Evolutionary conservation across 1,140 invertebrate genomes (phyloP).

Genomic region (Idris sp.): DNA sequence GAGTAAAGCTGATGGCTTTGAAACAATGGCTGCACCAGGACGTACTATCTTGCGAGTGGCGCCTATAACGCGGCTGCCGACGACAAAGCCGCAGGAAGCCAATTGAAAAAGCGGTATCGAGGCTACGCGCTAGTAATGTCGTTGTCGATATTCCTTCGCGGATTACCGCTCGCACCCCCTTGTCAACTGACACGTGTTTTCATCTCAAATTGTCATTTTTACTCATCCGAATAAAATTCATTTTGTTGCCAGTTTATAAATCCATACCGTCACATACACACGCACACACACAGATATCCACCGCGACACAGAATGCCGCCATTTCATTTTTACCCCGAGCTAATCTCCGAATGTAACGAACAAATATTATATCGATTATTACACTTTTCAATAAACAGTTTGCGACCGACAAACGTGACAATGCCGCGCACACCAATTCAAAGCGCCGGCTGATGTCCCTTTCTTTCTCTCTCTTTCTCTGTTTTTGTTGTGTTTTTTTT

Average conservation of each 20-base stretch:
- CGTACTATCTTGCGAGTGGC: conserved; percentile 56
- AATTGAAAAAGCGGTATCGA: conserved; percentile 65
- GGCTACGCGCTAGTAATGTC: conserved; percentile 55
- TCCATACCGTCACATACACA: too few species aligned
- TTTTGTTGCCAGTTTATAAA: conserved; percentile 45
- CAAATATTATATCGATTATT: conserved; percentile 56
- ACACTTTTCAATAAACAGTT: conserved; percentile 41
- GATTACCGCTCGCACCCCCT: conserved; percentile 41
- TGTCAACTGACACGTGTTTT: conserved; percentile 50
- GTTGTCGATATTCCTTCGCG: conserved; percentile 54
- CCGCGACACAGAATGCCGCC: too few species aligned
- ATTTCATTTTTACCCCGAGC: conserved; percentile 42
- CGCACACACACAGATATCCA: too few species aligned
- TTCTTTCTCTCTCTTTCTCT: too few species aligned
- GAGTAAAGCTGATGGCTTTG: conserved; percentile 57
- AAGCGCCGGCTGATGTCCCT: too few species aligned
- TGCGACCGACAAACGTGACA: conserved; percentile 21
- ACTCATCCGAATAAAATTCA: conserved; percentile 56
- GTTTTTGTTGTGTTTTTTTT: too few species aligned
- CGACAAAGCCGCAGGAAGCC: conserved; percentile 64
- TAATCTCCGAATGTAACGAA: conserved; percentile 58
- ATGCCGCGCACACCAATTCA: too few species aligned
- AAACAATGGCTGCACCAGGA: conserved; percentile 61
- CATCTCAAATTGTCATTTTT: conserved; percentile 56
- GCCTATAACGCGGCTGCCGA: conserved; percentile 39